These are phyloP conservation scores for Tadarida brasiliensis DNA, from an alignment of 2,797 vertebrate species.

Conservation along the genomic window DNA sequence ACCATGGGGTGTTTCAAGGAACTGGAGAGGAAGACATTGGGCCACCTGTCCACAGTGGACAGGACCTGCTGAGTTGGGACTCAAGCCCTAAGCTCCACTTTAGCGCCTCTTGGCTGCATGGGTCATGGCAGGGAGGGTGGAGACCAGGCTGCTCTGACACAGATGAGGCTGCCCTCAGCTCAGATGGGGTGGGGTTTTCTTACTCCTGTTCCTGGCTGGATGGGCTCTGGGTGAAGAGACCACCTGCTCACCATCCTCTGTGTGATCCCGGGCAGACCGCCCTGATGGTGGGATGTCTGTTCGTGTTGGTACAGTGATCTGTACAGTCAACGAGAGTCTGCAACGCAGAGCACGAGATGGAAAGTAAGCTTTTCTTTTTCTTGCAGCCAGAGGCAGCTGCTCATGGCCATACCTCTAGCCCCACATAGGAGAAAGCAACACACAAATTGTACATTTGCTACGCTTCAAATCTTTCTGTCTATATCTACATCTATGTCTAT, in stretches of 20 bases:
- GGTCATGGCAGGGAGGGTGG: no score
- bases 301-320: conserved; percentile 55
- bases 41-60: neutral
- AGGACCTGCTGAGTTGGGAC: neutral
- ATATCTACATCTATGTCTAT: neutral
- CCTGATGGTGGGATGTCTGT: neutral
- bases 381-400: conserved; percentile 79
- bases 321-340: conserved; percentile 65
- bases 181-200: neutral
- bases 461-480: neutral
- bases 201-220: neutral
- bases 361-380: conserved; percentile 76
- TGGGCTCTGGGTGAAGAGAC: neutral
- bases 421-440: neutral
- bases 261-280: neutral
- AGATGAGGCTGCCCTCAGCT: neutral
- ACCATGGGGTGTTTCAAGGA: neutral
- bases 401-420: conserved; percentile 48
- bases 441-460: neutral
- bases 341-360: conserved; percentile 79
- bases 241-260: neutral
- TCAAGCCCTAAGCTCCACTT: neutral
- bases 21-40: neutral
- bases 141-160: neutral
- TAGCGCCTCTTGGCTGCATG: neutral